Conservation (phyloP, 2,113 vertebrate genomes). For the Trinectes maculatus region DNA sequence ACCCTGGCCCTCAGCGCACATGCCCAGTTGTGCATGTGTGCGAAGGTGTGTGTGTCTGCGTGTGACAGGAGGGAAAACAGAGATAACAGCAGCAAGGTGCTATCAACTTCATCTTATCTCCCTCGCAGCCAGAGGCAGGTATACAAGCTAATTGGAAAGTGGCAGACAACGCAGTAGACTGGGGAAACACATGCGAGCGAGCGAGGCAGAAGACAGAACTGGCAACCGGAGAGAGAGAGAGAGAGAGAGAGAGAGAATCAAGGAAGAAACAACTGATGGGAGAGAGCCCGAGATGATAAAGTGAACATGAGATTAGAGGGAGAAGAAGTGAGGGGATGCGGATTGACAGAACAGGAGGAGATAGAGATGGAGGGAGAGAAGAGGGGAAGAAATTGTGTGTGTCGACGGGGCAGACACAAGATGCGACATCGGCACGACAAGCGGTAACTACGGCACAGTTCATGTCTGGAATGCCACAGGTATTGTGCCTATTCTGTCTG, state of each 20-base stretch:
- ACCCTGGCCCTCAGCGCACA: constrained; percentile 35
- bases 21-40: constrained; percentile 37
- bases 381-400: constrained; percentile 30
- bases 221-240: constrained; percentile 41
- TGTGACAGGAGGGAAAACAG: constrained; percentile 75
- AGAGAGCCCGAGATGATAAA: constrained; percentile 43
- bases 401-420: constrained; percentile 26
- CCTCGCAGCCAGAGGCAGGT: constrained; percentile 78
- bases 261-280: constrained; percentile 32
- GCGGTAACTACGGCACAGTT: constrained; percentile 56
- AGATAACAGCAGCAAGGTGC: constrained; percentile 72
- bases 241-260: constrained; percentile 18
- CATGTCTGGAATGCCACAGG: constrained; percentile 46
- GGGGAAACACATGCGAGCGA: constrained; percentile 57
- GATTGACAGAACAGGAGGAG: constrained; percentile 49
- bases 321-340: constrained; percentile 33
- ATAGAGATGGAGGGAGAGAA: constrained; percentile 40
- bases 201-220: constrained; percentile 55
- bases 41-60: constrained; percentile 49
- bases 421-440: constrained; percentile 58
- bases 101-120: constrained; percentile 80
- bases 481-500: constrained; percentile 68
- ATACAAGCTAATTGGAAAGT: constrained; percentile 83
- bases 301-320: constrained; percentile 62
- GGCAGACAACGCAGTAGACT: constrained; percentile 64